Conservation (phyloP, 1,140 invertebrate genomes). For the Matsumurasca onukii region DNA sequence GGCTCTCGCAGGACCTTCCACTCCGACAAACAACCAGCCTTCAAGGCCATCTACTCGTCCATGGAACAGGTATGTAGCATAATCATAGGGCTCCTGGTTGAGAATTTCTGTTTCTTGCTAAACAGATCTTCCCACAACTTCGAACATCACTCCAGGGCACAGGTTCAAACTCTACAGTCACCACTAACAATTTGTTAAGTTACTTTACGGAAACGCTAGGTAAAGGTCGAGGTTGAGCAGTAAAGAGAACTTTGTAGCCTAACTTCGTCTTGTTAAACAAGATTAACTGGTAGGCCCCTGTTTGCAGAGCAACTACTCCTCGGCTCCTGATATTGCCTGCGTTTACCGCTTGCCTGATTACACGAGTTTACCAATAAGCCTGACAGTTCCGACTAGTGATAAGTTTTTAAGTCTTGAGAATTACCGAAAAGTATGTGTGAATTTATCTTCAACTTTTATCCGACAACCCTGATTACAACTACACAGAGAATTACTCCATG, state of each 20-base stretch:
- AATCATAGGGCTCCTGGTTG: not conserved
- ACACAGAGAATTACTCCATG: constrained; percentile 24
- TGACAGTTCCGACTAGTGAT: too few relatives aligned
- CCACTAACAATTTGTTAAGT: too few relatives aligned
- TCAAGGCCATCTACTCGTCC: constrained; percentile 71
- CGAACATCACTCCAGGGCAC: not conserved
- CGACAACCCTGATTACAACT: not conserved
- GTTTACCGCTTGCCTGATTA: not conserved
- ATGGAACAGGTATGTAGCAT: constrained; percentile 60
- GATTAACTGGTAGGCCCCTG: too few relatives aligned
- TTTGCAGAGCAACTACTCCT: too few relatives aligned
- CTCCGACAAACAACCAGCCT: constrained; percentile 82
- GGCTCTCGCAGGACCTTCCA: constrained; percentile 86
- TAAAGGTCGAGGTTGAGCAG: not conserved
- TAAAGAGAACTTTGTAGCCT: not conserved
- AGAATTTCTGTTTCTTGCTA: not conserved
- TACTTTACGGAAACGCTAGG: too few relatives aligned
- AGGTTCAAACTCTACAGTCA: not conserved
- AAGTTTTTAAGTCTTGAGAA: not conserved
- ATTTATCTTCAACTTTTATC: not conserved
- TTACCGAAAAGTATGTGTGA: not conserved
- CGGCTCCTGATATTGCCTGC: too few relatives aligned
- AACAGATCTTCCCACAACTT: not conserved
- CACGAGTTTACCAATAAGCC: not conserved
- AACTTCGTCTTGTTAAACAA: too few relatives aligned